Evolutionary conservation across 2,797 vertebrate species (phyloP).

Genomic region (Sebastes taczanowskii): DNA sequence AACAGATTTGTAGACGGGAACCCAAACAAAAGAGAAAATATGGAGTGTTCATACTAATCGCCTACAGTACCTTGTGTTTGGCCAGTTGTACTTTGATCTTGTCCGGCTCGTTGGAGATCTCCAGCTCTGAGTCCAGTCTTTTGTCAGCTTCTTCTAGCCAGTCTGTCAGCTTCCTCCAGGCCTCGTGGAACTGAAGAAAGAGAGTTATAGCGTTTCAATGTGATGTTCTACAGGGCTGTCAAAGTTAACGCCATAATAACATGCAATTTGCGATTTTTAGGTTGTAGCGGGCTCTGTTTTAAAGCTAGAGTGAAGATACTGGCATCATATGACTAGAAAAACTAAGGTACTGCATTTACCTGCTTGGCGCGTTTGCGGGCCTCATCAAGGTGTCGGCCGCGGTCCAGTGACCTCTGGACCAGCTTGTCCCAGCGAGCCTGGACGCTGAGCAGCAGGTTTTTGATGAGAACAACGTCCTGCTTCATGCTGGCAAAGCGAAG

Average conservation of each 20-base stretch:
- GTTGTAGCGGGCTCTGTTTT: too few relatives aligned
- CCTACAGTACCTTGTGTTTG: constrained; percentile 91
- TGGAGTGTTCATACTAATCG: too few relatives aligned
- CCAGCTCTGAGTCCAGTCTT: constrained; percentile 94
- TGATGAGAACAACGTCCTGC: constrained; percentile 97
- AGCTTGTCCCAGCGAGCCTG: constrained; percentile 99
- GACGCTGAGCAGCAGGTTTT: constrained; percentile 97
- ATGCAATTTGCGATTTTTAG: too few relatives aligned
- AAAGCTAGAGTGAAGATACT: too few relatives aligned
- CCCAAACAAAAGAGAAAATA: background rate
- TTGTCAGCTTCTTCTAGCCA: constrained; percentile 98
- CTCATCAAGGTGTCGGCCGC: constrained; percentile 94
- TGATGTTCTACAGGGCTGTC: background rate
- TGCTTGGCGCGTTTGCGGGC: constrained; percentile 97
- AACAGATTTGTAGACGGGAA: background rate
- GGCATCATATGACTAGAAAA: too few relatives aligned
- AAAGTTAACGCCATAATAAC: too few relatives aligned
- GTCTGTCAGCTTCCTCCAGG: constrained; percentile 96
- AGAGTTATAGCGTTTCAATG: background rate
- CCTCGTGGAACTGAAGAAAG: constrained; percentile 91
- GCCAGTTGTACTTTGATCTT: constrained; percentile 97
- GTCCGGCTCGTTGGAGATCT: constrained; percentile 98
- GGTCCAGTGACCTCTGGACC: constrained; percentile 95
- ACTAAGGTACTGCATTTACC: constrained; percentile 72
- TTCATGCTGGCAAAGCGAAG: constrained; percentile 97